These are phyloP conservation scores for Hylaeus volcanicus DNA, from an alignment of 1,140 invertebrate genomes.

Conservation along the genomic window DNA sequence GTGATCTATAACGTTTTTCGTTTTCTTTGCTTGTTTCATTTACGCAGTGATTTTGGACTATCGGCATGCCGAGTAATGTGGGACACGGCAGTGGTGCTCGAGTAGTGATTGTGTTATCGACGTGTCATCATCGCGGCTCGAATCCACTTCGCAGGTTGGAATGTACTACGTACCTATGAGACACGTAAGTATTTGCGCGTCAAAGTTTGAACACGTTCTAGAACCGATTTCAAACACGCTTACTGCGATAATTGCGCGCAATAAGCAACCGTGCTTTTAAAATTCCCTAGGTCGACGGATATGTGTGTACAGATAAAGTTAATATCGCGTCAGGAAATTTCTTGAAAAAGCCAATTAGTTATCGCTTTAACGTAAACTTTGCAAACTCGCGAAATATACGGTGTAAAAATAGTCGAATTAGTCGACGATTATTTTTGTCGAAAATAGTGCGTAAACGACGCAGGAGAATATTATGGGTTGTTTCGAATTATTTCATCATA, in stretches of 20 bases:
- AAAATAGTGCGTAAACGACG: no score
- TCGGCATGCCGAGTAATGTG: constrained; percentile 58
- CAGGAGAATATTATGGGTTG: no score
- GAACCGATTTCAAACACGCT: neutral
- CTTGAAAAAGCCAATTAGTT: no score
- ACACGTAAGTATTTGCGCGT: constrained; percentile 30
- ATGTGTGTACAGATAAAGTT: no score
- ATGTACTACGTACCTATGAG: constrained; percentile 35
- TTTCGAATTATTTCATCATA: no score
- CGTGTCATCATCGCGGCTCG: constrained; percentile 39
- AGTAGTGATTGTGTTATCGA: constrained; percentile 60
- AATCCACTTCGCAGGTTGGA: constrained; percentile 31
- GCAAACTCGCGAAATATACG: no score
- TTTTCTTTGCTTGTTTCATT: constrained; percentile 28
- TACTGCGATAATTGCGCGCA: constrained; percentile 12
- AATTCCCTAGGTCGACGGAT: neutral
- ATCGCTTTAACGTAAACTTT: no score
- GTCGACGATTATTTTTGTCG: no score
- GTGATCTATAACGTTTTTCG: neutral
- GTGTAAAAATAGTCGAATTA: no score
- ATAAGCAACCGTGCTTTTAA: constrained; percentile 7
- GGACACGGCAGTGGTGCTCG: constrained; percentile 45
- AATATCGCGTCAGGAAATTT: no score
- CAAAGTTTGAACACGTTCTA: constrained; percentile 19
- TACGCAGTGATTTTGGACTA: constrained; percentile 52